Conservation (phyloP, 2,888 invertebrate species). For the Conus canariensis region DNA sequence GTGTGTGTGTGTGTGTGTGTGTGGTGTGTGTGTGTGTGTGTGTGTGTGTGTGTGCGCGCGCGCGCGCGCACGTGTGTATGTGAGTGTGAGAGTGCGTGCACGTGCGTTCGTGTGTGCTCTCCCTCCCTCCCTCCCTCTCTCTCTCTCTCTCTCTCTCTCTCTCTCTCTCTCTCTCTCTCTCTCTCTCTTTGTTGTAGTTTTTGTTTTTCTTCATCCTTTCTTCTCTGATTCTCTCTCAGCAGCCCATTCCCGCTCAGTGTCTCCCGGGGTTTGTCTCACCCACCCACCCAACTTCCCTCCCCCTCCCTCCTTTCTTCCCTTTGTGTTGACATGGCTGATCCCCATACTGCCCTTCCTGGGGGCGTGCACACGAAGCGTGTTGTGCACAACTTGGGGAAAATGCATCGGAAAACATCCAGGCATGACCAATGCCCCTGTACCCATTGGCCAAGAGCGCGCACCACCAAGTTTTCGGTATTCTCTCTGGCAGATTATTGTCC, state of each 20-base stretch:
- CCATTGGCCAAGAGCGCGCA: too few relatives aligned
- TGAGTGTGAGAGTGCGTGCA: not conserved
- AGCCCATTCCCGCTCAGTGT: too few relatives aligned
- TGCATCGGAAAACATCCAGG: too few relatives aligned
- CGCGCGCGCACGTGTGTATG: not conserved
- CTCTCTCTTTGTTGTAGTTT: not conserved
- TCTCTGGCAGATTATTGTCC: too few relatives aligned
- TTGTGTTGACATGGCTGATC: not conserved
- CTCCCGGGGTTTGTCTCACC: too few relatives aligned
- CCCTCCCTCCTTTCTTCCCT: not conserved
- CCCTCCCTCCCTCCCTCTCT: not conserved
- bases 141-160: conserved; percentile 1
- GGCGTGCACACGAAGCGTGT: not conserved
- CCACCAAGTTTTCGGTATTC: too few relatives aligned
- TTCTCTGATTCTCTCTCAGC: not conserved
- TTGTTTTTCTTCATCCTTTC: not conserved
- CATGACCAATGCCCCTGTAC: too few relatives aligned
- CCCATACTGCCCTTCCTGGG: not conserved
- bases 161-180: conserved; percentile 15
- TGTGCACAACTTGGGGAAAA: too few relatives aligned
- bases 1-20: conserved; percentile 4
- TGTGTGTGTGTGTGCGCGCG: not conserved
- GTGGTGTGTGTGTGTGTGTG: not conserved
- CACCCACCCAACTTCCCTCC: not conserved
- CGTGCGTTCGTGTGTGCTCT: not conserved